Evolutionary conservation across 2,797 vertebrate species (phyloP), one percentile per base, ranked within the genome.

Genomic region (Cynodonichthys magdalenae): DNA sequence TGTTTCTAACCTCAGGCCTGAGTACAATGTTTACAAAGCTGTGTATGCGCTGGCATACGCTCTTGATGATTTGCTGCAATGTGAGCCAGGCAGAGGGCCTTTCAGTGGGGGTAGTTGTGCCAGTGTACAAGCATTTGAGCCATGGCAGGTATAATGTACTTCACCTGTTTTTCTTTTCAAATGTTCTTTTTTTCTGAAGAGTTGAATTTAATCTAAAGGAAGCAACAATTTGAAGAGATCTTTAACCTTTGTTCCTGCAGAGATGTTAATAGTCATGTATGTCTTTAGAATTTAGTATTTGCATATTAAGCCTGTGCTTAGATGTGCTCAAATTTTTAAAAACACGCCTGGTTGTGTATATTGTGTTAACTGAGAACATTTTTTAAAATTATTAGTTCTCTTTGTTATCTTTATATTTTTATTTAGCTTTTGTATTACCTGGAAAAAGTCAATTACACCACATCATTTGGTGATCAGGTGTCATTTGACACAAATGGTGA

Each of bases 21-120:
- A 87, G 47, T 84, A 87, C 46, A 87, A 87, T 57, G 28, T 84
- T 10, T 84, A 84, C 57, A 87, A 87, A 19, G 91, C 91, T 36
- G 92, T 93, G 44, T 92, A 92, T 72, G 87, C 91, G 6, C 68
- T 93, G 24, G 92, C 89, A 0, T 60, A 91, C 54, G 88, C 90
- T 0, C 74, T 93, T 4, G 63, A 93, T 70, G 71, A 84, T 2
- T 63, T 92, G 44, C 57, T 89, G 34, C 55, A 24, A 8, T 92
- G 91, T 82, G 63, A 80, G 20, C 77, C 84, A 4, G 89, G 82
- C 0, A 86, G 59, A 63, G 90, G 90, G 15, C 90, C 91, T 52
- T 91, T 91, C 70, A 63, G 14, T 12, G 76, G 63, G 5, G 9
- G 81, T 19, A 79, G 79, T 71, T 93, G 92, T 81, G 87, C 85